Evolutionary conservation across 2,888 invertebrate genomes (phyloP), one percentile per base, ranked within the genome.

Genomic region (Ophion slaviceki): DNA sequence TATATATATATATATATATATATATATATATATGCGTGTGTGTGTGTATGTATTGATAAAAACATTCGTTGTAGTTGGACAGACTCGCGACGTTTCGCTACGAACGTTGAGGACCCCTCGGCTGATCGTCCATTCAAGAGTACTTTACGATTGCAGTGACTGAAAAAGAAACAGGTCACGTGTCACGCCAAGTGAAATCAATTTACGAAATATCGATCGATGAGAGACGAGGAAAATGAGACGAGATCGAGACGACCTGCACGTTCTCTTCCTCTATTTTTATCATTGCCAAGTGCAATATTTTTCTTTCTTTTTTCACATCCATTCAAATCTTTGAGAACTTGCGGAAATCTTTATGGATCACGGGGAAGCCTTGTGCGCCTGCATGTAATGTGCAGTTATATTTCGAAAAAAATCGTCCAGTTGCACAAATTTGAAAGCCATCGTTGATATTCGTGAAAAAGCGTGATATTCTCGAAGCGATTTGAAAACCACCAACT

Each of bases 131-230:
- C 24, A 67, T 86, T 92, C 91, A 92, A 79, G 91, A 91, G 66
- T 92, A 90, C 83, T 90, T 92, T 79, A 92, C 87, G 86, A 92
- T 88, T 82, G 92, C 90, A 81, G 90, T 89, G 88, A 92, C 93
- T 93, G 92, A 87, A 93, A 89, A 75, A 88, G 74, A 86, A 87
- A 85, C 79, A 66, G 79, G 47, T 40, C 40, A 68, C 17, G n/a
- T 17, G 24, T 57, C 10, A 53, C 20, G 64, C 7, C 1, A 47
- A 5, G 24, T 74, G 8, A 75, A 4, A 8, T 47, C 17, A 32
- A 32, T 17, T 57, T 71, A 2, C 53, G 0, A 20, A 28, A 57
- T 59, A 10, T 28, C 24, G 14, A 70, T 24, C 1, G 14, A 28
- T 5, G 20, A 47, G 24, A 28, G 14, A 17, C 14, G 14, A 53